A percentile compares a stretch with the other conserved stretches of the same genome.
Evolutionary conservation across 2,113 vertebrate species (phyloP).

Genomic region (Cervus canadensis): DNA sequence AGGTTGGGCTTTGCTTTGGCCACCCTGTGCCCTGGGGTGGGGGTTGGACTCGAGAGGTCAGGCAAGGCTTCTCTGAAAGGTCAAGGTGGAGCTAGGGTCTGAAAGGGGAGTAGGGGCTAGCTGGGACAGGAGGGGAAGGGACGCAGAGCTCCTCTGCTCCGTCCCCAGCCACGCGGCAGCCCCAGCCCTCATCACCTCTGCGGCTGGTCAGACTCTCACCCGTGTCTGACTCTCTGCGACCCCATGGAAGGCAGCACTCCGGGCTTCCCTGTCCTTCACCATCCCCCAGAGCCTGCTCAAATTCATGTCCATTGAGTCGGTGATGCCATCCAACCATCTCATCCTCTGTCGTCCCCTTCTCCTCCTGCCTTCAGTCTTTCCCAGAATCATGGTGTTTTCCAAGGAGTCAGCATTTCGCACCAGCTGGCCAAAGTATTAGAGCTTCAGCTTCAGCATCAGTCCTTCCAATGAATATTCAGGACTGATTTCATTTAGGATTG

Average conservation of each 20-base stretch:
- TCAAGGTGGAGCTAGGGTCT: background rate
- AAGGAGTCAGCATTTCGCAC: background rate
- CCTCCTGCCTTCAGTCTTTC: background rate
- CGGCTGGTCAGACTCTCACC: rapidly evolving
- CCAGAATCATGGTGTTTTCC: background rate
- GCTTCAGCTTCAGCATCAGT: background rate
- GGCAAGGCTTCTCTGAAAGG: background rate
- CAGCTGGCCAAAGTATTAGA: background rate
- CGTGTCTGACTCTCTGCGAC: background rate
- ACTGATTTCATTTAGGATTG: background rate
- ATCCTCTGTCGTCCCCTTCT: background rate
- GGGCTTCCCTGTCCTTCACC: background rate
- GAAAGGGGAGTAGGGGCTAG: background rate
- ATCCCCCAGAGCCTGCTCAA: background rate
- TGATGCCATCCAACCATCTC: background rate
- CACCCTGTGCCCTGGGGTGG: background rate
- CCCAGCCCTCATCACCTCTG: background rate
- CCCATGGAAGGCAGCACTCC: background rate
- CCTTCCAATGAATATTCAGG: background rate
- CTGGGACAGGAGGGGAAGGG: background rate
- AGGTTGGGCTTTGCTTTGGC: rapidly evolving
- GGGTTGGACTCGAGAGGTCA: background rate
- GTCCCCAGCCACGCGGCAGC: rapidly evolving
- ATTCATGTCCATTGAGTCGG: background rate
- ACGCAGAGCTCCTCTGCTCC: rapidly evolving